Conservation (phyloP, 2,888 invertebrate genomes). For the Macaria liturata region DNA sequence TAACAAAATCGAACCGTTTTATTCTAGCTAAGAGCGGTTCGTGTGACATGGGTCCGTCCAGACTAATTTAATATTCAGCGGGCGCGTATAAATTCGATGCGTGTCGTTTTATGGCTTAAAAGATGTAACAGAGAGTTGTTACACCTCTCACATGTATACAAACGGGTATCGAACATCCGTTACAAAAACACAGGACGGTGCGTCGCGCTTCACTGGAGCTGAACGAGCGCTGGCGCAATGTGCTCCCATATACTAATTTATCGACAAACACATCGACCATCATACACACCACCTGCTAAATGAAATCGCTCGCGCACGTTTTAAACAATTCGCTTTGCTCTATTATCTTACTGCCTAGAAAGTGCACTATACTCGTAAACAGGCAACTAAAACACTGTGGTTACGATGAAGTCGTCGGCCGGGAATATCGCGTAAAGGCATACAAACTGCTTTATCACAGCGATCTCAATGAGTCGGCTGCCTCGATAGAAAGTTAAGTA, state of each 20-base stretch:
- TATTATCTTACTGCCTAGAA: conserved; percentile 52
- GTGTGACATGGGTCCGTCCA: conserved; percentile 7
- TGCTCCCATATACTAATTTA: conserved; percentile 39
- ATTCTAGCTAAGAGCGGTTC: conserved; percentile 1
- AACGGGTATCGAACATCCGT: conserved; percentile 70
- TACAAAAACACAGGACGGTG: conserved; percentile 64
- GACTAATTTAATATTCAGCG: conserved; percentile 5
- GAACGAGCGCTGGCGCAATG: conserved; percentile 64
- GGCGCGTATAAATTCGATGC: too few species aligned
- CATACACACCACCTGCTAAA: conserved; percentile 18
- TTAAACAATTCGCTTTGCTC: conserved; percentile 51
- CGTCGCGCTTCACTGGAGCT: conserved; percentile 77
- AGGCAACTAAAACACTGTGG: conserved; percentile 34
- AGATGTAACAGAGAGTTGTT: conserved; percentile 1
- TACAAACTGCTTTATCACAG: conserved; percentile 47
- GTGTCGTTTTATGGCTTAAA: background rate
- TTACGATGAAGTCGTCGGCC: conserved; percentile 34
- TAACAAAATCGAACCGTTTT: conserved; percentile 12
- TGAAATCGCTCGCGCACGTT: conserved; percentile 56
- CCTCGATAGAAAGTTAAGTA: conserved; percentile 64
- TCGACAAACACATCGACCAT: conserved; percentile 28
- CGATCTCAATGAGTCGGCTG: conserved; percentile 52
- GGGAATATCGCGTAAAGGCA: conserved; percentile 39
- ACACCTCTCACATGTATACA: conserved; percentile 10
- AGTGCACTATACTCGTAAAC: conserved; percentile 51